Percentiles rank a stretch among this genome's conserved stretches.
Conservation (phyloP, 2,113 vertebrate species). For the Hippocampus zosterae region DNA sequence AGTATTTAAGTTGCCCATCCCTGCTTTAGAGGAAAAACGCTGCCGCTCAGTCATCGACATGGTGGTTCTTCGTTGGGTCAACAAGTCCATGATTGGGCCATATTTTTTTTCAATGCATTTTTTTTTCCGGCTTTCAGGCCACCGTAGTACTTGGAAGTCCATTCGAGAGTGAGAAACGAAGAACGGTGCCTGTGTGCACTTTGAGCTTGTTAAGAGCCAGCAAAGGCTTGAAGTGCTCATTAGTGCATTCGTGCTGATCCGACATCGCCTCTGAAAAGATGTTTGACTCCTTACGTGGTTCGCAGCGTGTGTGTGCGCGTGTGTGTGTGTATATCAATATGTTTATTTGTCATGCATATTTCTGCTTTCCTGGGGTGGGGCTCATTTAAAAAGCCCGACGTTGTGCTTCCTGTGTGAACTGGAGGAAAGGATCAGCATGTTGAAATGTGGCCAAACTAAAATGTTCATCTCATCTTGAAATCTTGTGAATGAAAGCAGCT, state of each 20-base stretch:
- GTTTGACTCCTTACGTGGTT: conserved; percentile 43
- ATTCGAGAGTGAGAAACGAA: not conserved
- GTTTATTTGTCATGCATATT: not conserved
- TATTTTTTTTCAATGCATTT: not conserved
- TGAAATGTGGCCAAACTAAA: too few relatives aligned
- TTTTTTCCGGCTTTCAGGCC: not conserved
- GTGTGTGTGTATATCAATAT: conserved; percentile 1
- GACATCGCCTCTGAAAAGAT: conserved; percentile 45
- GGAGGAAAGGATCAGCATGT: not conserved
- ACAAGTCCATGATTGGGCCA: not conserved
- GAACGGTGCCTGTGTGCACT: conserved; percentile 18
- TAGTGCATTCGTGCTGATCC: conserved; percentile 57
- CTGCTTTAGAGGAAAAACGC: not conserved
- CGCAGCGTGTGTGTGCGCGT: conserved; percentile 8
- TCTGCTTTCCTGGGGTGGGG: not conserved
- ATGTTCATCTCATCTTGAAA: not conserved
- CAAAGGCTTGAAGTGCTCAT: conserved; percentile 54
- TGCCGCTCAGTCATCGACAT: not conserved
- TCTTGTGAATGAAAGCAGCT: not conserved
- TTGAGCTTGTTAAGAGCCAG: conserved; percentile 49
- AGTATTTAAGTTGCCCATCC: too few relatives aligned
- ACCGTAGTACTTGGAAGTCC: not conserved
- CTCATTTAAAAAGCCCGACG: not conserved
- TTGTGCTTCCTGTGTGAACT: not conserved
- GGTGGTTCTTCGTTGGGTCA: not conserved